These are phyloP conservation scores for Pachyrhynchus sulphureomaculatus DNA, from an alignment of 1,140 invertebrate genomes.

Conservation along the genomic window DNA sequence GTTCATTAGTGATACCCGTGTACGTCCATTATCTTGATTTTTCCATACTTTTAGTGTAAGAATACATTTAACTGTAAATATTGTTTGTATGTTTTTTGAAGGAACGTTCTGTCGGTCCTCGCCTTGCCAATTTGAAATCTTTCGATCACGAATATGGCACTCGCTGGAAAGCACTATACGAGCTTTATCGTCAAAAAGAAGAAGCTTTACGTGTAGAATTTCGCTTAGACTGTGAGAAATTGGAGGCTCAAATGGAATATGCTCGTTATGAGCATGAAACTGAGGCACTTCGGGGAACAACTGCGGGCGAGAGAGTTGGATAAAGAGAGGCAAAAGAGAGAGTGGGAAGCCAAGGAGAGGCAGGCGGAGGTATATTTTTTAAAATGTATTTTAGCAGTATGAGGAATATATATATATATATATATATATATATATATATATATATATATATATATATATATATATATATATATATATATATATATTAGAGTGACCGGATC, in stretches of 20 bases:
- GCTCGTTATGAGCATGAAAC: slow-evolving; percentile 89
- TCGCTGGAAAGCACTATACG: slow-evolving; percentile 93
- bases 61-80: no score
- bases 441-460: no score
- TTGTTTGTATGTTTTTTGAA: no score
- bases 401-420: neutral
- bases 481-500: no score
- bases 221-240: slow-evolving; percentile 82
- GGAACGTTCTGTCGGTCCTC: slow-evolving; percentile 79
- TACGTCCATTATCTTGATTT: no score
- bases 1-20: no score
- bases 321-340: slow-evolving; percentile 79
- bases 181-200: slow-evolving; percentile 87
- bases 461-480: no score
- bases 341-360: slow-evolving; percentile 83
- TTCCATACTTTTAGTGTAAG: no score
- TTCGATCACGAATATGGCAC: slow-evolving; percentile 96
- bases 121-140: slow-evolving; percentile 82
- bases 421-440: no score
- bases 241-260: slow-evolving; percentile 94
- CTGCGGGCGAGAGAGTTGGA: slow-evolving; percentile 81
- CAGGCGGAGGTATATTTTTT: slow-evolving; percentile 77
- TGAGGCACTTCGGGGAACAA: slow-evolving; percentile 81
- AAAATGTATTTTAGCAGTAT: slow-evolving; percentile 39
- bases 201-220: slow-evolving; percentile 89